A percentile compares a stretch with the other conserved stretches of the same genome.
Evolutionary conservation across 2,888 invertebrate genomes (phyloP).

Genomic region (Drosophila antonietae): DNA sequence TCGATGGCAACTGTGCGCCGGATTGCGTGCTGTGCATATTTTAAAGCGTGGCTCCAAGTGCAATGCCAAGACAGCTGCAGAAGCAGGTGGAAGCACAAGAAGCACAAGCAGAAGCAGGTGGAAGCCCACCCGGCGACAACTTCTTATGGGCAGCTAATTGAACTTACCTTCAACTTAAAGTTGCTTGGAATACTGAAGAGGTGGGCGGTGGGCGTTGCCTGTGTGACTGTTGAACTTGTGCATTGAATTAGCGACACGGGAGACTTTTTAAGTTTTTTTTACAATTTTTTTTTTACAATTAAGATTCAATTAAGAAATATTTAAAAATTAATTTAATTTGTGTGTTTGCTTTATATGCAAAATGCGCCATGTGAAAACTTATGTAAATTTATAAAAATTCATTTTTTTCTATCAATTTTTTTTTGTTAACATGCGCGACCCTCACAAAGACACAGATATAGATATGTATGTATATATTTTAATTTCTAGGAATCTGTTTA

Average conservation of each 20-base stretch:
- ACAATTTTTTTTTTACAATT: conserved; percentile 39
- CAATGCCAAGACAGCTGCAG: conserved; percentile 49
- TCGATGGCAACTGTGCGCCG: conserved; percentile 33
- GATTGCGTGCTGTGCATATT: conserved; percentile 72
- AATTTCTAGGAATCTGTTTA: conserved; percentile 58
- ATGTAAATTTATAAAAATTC: conserved; percentile 58
- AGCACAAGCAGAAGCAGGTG: conserved; percentile 1
- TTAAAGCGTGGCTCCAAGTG: conserved; percentile 56
- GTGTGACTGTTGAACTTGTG: conserved; percentile 52
- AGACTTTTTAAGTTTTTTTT: conserved; percentile 41
- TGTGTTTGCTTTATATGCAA: conserved; percentile 48
- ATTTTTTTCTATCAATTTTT: conserved; percentile 28
- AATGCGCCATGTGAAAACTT: conserved; percentile 69
- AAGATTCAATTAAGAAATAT: conserved; percentile 72
- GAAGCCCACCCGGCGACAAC: conserved; percentile 42
- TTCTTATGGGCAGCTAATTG: conserved; percentile 55
- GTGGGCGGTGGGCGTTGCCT: conserved; percentile 3
- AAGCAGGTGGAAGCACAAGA: conserved; percentile 6
- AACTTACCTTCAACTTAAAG: conserved; percentile 67
- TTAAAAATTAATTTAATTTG: conserved; percentile 67
- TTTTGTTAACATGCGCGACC: conserved; percentile 37
- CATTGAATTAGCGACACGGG: conserved; percentile 50
- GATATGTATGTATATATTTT: conserved; percentile 28
- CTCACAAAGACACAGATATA: conserved; percentile 61
- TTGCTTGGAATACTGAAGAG: conserved; percentile 46